A percentile compares a stretch with the other conserved stretches of the same genome.
Evolutionary conservation across 2,888 invertebrate species (phyloP).

Genomic region (Stramonita haemastoma): DNA sequence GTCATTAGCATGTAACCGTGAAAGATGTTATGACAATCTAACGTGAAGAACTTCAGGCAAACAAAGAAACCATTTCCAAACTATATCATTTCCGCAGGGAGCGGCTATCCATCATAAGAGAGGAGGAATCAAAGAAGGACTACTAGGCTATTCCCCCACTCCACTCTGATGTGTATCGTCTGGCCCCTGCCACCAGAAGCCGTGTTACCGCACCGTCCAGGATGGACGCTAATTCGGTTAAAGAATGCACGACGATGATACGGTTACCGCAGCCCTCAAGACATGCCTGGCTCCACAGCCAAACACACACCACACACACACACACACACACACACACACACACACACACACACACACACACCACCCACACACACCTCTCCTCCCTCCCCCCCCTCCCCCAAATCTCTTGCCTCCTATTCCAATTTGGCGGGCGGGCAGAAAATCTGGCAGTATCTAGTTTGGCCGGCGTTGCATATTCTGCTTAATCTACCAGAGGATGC

Average conservation of each 20-base stretch:
- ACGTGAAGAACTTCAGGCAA: too few relatives aligned
- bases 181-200: neutral
- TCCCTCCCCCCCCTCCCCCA: too few relatives aligned
- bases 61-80: too few relatives aligned
- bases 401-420: neutral
- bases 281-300: constrained; percentile 4
- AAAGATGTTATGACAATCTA: too few relatives aligned
- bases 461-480: constrained; percentile 30
- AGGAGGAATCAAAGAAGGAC: neutral
- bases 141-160: too few relatives aligned
- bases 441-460: constrained; percentile 34
- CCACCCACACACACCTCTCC: neutral
- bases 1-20: too few relatives aligned
- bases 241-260: constrained; percentile 33
- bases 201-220: constrained; percentile 2
- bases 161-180: constrained; percentile 16
- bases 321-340: neutral
- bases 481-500: constrained; percentile 40
- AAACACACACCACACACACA: neutral
- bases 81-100: too few relatives aligned
- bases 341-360: neutral
- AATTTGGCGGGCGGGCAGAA: neutral
- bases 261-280: constrained; percentile 1
- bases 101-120: too few relatives aligned
- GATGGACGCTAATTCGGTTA: constrained; percentile 21